A percentile compares a stretch with the other conserved stretches of the same genome.
phyloP scores from a whole-genome alignment of 2,113 vertebrate genomes.

The Channa maculata region DNA sequence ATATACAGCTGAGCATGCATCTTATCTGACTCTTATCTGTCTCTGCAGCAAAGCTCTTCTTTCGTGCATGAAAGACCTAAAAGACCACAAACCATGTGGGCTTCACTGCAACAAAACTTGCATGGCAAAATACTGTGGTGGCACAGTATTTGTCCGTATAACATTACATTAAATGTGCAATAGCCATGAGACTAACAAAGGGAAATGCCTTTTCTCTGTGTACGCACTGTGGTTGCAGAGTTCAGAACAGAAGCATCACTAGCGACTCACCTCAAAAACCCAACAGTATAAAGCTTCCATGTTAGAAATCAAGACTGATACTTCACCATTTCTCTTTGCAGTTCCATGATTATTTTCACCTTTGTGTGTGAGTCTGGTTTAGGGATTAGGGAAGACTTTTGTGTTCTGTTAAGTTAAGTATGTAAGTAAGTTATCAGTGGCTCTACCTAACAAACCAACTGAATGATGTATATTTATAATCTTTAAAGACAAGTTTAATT shows the following conservation, averaged over 20 bases:
- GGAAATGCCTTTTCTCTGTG: not conserved
- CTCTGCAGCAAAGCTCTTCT: not conserved
- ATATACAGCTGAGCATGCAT: too few species aligned
- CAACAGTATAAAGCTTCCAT: conserved; percentile 20
- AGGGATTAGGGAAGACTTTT: too few species aligned
- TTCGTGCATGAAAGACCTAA: not conserved
- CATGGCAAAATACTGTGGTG: too few species aligned
- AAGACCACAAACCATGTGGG: not conserved
- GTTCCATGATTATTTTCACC: not conserved
- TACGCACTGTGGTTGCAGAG: conserved; percentile 40
- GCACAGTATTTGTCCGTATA: too few species aligned
- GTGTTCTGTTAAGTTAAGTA: too few species aligned
- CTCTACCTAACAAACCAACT: not conserved
- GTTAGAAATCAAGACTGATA: conserved; percentile 34
- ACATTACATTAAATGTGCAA: not conserved
- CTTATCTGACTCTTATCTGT: not conserved
- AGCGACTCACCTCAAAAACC: conserved; percentile 49
- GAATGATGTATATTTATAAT: not conserved
- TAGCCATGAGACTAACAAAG: not conserved
- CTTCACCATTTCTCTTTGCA: not conserved
- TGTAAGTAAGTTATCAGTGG: not conserved
- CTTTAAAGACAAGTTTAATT: not conserved
- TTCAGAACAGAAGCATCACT: not conserved
- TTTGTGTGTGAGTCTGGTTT: not conserved
- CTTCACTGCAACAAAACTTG: not conserved